Base-by-base conservation (phyloP, 2,888 invertebrate genomes). In the Acanthococcus lagerstroemiae region DNA sequence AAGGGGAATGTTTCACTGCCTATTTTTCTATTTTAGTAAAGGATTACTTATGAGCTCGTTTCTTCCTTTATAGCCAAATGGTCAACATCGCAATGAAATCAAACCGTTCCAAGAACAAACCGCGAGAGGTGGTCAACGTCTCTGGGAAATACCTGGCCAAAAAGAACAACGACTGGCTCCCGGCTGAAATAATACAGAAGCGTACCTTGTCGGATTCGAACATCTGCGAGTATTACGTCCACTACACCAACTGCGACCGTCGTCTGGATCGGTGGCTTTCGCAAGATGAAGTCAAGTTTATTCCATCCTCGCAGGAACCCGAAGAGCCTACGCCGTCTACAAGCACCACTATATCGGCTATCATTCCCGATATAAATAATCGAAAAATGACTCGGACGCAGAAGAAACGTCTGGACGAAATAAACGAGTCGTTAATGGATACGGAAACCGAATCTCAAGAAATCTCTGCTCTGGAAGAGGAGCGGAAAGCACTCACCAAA, bases 361-460 rank as follows among this genome's bases (percentile, higher is more conserved):
- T 63, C 6, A 63, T 63, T 27, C 63, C 63, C 6, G 63, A 82
- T 76, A 79, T 79, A 73, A 80, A 81, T 74, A 87, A 90, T 74
- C 81, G 90, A 65, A 94, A 94, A 79, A 87, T 95, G 72, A 95
- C 94, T 17, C 82, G 96, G 69, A 95, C 96, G 76, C 95, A 96
- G 75, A 96, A 96, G 80, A 82, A 96, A 73, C 86, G 94, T 76
- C 95, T 95, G 76, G 96, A 96, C 79, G 96, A 96, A 80, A 96
- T 96, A 72, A 96, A 97, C 78, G 96, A 97, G 75, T 88, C 96
- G 55, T 95, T 95, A 76, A 95, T 95, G 79, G 91, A 92, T 78
- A 94, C 92, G 0, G 95, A 95, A 78, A 94, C 95, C 91, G 95
- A 95, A 63, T 22, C 63, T 75, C 95, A 95, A 0, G 94, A 94